Base-by-base conservation (phyloP, 2,888 invertebrate species). In the Tubulanus polymorphus region DNA sequence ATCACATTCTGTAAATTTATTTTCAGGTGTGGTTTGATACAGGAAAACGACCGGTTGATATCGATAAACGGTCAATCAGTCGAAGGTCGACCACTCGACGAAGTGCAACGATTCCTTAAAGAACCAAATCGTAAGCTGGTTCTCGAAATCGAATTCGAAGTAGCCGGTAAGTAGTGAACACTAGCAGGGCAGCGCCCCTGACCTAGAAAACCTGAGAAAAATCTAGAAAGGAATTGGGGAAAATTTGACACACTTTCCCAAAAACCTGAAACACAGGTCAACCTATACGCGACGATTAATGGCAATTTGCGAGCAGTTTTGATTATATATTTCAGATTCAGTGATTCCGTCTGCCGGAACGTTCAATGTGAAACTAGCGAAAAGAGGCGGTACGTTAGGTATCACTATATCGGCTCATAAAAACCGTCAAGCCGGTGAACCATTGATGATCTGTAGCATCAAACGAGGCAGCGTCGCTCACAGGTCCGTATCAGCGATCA, bases 311-410 rank as follows among this genome's bases (percentile, higher is more conserved):
- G n/a, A n/a, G n/a, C n/a, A n/a, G n/a, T n/a, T n/a, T n/a, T n/a
- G n/a, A 48, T 26, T 29, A 53, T 28, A 25, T 51, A 26, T 60
- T 61, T 49, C 65, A 10, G 93, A 93, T 64, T 87, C 91, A 0
- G 91, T 93, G 46, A 90, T 93, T 62, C 92, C 93, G 1, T 88
- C 90, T 3, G 90, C 90, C 66, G 93, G 93, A 0, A 88, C 92
- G 0, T 94, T 93, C 73, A 90, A 88, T 61, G 93, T 96, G 0
- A 90, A 92, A 77, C 82, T 95, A 51, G 88, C 91, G 3, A 82
- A 81, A 65, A 76, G 79, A 61, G 87, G 87, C 37, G 71, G 71
- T 12, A 91, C 91, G 3, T 82, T 95, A 15, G 95, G 95, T 2
- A 87, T 95, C 37, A 93, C 91, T n/a, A 88, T 94, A 6, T 90